These are phyloP conservation scores for Cyrtodaria siliqua DNA, from an alignment of 2,888 invertebrate species.

Conservation along the genomic window DNA sequence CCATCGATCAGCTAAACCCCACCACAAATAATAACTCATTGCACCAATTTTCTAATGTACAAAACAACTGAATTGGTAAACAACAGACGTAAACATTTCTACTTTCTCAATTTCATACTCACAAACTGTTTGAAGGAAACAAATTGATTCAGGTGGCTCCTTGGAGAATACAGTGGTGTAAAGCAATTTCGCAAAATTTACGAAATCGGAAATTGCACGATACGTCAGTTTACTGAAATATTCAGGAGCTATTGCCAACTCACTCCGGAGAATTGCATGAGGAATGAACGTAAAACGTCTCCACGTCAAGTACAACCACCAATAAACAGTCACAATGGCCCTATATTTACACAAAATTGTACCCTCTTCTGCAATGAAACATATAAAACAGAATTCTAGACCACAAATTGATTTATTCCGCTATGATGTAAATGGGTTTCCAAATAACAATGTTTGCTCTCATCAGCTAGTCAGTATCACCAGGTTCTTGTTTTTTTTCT, in stretches of 20 bases:
- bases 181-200: conserved; percentile 43
- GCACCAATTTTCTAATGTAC: too few species aligned
- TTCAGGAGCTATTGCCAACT: conserved; percentile 39
- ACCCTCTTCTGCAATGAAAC: conserved; percentile 42
- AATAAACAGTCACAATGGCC: conserved; percentile 39
- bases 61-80: too few species aligned
- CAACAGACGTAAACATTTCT: too few species aligned
- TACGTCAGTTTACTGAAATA: conserved; percentile 38
- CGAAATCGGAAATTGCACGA: conserved; percentile 48
- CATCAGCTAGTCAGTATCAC: too few species aligned
- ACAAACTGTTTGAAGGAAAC: neutral
- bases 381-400: conserved; percentile 42
- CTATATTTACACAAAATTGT: conserved; percentile 49
- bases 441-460: too few species aligned
- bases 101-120: too few species aligned
- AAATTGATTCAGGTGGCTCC: neutral
- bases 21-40: too few species aligned
- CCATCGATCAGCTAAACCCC: too few species aligned
- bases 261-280: conserved; percentile 36
- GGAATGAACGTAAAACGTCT: conserved; percentile 35
- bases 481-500: too few species aligned
- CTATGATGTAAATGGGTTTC: too few species aligned
- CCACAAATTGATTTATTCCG: conserved; percentile 14
- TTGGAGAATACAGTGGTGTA: conserved; percentile 14
- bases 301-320: conserved; percentile 40